These are phyloP conservation scores for Otocyon megalotis DNA, from an alignment of 2,113 vertebrate species.

Conservation along the genomic window DNA sequence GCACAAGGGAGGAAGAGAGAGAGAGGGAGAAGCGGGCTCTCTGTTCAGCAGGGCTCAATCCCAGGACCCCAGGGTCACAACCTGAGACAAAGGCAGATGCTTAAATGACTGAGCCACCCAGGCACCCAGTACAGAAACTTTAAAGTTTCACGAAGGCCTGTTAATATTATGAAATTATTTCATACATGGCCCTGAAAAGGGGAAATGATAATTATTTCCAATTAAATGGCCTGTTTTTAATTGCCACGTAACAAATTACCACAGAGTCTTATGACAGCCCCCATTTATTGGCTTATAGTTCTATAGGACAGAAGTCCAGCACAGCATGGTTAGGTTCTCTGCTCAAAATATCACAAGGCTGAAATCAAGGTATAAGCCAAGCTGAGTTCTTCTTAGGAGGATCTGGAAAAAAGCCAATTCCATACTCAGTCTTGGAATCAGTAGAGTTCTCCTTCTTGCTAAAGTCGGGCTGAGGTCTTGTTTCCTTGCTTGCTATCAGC, in stretches of 20 bases:
- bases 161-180: conserved; percentile 49
- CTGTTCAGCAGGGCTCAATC: no score
- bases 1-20: no score
- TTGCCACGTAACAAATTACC: background rate
- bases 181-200: background rate
- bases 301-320: background rate
- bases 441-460: background rate
- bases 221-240: conserved; percentile 11
- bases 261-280: background rate
- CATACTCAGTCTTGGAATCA: background rate
- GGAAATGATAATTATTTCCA: background rate
- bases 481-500: background rate
- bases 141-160: background rate
- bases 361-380: background rate
- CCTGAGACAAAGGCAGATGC: no score
- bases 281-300: background rate
- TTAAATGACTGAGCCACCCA: no score
- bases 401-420: background rate
- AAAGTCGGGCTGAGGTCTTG: background rate
- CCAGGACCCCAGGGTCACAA: no score
- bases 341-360: background rate
- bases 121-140: background rate
- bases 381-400: background rate
- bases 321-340: background rate
- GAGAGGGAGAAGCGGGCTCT: no score